Base-by-base conservation (phyloP, 1,140 invertebrate species). In the Archivesica marissinica region DNA sequence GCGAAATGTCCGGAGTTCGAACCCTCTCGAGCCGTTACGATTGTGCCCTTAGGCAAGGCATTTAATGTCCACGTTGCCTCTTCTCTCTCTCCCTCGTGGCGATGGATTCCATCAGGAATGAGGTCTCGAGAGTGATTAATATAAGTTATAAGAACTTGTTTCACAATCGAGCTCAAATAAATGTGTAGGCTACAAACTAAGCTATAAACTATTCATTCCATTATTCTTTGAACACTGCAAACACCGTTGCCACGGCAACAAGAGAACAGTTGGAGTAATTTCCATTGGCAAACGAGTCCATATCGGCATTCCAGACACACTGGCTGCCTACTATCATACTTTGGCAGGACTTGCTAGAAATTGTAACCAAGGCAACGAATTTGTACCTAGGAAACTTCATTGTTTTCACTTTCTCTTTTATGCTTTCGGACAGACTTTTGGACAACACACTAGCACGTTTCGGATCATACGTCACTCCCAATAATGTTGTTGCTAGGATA, bases 331-430 rank as follows among this genome's bases (percentile, higher is more conserved):
- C 76, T 50, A 89, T 25, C 23, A 92, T 88, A 38, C 91, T 90
- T 66, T 92, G 91, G 61, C 85, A 83, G 52, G 66, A 81, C 35
- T 89, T 91, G 80, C 93, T 85, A 50, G 89, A 87, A 17, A 93
- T 88, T n/a, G 90, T 77, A 3, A 92, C 91, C 56, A 88, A 85
- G 76, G 85, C 83, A 2, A 92, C 88, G 20, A 92, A 84, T 52
- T 92, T 92, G 79, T 93, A 92, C 15, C 92, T 85, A 0, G 86
- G 87, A 56, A 90, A 92, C 28, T 88, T 82, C 77, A 91, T 78
- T 0, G 78, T 78, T 59, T 92, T 91, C 13, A 92, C 85, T 30
- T 86, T 64, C 23, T 79, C 56, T 76, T 90, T 89, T 28, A 92
- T 86, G n/a, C 80, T 80, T 4, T 80, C 74, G 1, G 86, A 87